Base-by-base conservation (phyloP, 2,888 invertebrate species). In the Zeuzera pyrina region DNA sequence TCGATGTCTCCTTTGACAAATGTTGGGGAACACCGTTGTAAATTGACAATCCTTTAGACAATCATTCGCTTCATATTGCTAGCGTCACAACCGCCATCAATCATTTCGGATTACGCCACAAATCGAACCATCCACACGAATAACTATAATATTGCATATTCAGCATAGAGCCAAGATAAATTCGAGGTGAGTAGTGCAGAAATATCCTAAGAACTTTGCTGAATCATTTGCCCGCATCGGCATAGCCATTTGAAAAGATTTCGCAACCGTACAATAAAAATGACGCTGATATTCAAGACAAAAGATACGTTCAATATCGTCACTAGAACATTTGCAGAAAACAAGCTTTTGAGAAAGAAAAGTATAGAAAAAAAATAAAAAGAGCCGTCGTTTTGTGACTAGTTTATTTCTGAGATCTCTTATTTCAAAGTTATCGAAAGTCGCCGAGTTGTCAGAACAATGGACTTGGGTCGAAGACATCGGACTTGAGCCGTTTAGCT, bases 101-200 rank as follows among this genome's bases (percentile, higher is more conserved):
- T 72, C 70, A 70, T 59, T 49, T 46, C 49, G 65, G 62, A 68
- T 67, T 68, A 71, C 58, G 50, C 53, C 56, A 64, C 64, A 61
- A 69, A 69, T 68, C 57, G 60, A 65, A 57, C 57, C 57, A 62
- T 60, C 55, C 57, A 66, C 51, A 59, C 51, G 64, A 52, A 59
- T 63, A 62, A 62, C 63, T 56, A 66, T 62, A 68, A 71, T 68
- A 60, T 65, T 67, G 61, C 64, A 71, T 65, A 65, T 63, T 72
- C 70, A 70, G 62, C 59, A 52, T 41, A 42, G 44, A 49, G 48
- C 48, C 47, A 58, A 57, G 54, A 67, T 64, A 63, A 52, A 68
- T 64, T 64, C 47, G 49, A 47, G 51, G 47, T 61, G 66, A 66
- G 60, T 61, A 63, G 61, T 60, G 58, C 57, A 59, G 62, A 67